Evolutionary conservation across 2,113 vertebrate genomes (phyloP), one percentile per base, ranked within the genome.

Genomic region (Rhynchomys soricoides): DNA sequence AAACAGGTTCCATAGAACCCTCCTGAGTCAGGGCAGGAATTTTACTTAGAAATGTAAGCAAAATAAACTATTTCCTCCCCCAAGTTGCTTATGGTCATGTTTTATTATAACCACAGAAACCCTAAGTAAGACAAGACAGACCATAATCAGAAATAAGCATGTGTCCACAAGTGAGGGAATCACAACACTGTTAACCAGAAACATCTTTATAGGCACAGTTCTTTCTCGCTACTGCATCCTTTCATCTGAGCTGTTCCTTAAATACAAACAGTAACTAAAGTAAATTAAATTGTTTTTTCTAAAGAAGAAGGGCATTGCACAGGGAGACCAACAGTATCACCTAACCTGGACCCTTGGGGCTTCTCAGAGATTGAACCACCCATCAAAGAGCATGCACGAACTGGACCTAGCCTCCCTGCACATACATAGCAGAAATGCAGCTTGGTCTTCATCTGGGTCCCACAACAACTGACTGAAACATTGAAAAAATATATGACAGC

Each of bases 151-250:
- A 90, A 86, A 22, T 68, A 26, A 66, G 70, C n/a, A 64, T 17
- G 64, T 22, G 78, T 15, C 11, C 73, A 92, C 91, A 74, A 94
- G 79, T 91, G 26, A 83, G 4, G 48, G 50, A 11, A 74, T 75
- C 45, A 93, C 7, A 93, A 52, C 2, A 55, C 82, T 7, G 50
- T 11, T 52, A 52, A 52, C 52, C 52, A 55, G 52, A 15, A 55
- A 55, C 52, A 55, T n/a, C 40, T 64, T 86, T n/a, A 62, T 62
- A 91, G 31, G 12, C 40, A 89, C 0, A 50, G 5, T 59, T 40
- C 37, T 93, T 94, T 78, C 82, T 93, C 87, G 71, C 64, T 57
- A 87, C 55, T 83, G 74, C 5, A 29, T 3, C 22, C 50, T 97
- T 75, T 79, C 77, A n/a, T 82, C 43, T 68, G 50, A 93, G 48